Conservation (phyloP, 2,888 invertebrate genomes). For the Fissipunctia ypsillon region DNA sequence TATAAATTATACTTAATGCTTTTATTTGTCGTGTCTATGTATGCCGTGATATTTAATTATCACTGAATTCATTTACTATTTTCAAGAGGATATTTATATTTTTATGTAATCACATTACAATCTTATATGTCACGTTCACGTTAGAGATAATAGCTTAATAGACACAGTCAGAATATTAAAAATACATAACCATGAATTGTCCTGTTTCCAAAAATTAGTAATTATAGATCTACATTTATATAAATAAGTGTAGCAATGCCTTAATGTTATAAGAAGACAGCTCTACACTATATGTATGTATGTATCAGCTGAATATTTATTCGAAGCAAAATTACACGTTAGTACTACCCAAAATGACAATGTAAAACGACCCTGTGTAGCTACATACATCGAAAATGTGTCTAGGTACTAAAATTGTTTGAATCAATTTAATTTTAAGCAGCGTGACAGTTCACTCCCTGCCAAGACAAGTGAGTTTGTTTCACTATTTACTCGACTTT, state of each 20-base stretch:
- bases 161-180: slow-evolving; percentile 13
- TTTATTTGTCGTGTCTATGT: neutral
- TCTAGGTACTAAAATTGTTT: slow-evolving; percentile 16
- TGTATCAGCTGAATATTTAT: slow-evolving; percentile 10
- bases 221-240: slow-evolving; percentile 2
- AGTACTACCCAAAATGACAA: slow-evolving; percentile 45
- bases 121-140: neutral
- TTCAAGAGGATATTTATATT: neutral
- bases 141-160: neutral
- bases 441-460: slow-evolving; percentile 6
- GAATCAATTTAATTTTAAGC: slow-evolving; percentile 4
- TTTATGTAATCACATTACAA: neutral
- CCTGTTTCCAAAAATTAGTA: neutral
- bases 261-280: no score
- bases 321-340: slow-evolving; percentile 17
- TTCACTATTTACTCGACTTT: neutral
- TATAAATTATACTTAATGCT: neutral
- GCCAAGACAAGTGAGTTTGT: neutral
- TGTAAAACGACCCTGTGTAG: slow-evolving; percentile 50
- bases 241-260: slow-evolving; percentile 8
- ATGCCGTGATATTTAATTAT: slow-evolving; percentile 1
- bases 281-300: neutral
- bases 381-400: slow-evolving; percentile 27
- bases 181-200: neutral
- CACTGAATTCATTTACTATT: neutral